Percentiles rank a stretch among this genome's conserved stretches.
Evolutionary conservation across 2,888 invertebrate species (phyloP).

Genomic region (Drosophila yooni): DNA sequence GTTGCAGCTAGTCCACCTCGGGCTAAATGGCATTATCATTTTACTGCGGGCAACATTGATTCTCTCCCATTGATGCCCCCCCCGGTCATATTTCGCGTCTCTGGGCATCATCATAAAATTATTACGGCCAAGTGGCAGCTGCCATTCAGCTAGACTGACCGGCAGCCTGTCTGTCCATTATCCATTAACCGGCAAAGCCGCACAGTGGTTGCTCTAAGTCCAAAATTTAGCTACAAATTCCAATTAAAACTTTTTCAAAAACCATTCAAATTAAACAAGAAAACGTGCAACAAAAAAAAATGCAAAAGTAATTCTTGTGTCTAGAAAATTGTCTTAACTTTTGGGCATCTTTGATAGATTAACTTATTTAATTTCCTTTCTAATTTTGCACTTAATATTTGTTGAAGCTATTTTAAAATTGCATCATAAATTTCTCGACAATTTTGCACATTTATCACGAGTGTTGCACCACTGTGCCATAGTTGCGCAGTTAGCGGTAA

Average conservation of each 20-base stretch:
- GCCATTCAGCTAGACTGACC: conserved; percentile 22
- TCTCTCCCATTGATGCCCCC: conserved; percentile 22
- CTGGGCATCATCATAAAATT: conserved; percentile 76
- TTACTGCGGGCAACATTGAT: conserved; percentile 53
- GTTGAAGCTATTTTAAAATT: neutral
- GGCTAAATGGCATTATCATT: conserved; percentile 71
- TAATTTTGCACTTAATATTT: neutral
- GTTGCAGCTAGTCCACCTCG: conserved; percentile 12
- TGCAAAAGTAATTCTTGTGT: neutral
- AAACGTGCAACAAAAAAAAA: neutral
- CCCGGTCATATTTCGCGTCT: conserved; percentile 39
- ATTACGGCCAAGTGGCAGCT: conserved; percentile 59
- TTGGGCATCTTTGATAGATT: neutral
- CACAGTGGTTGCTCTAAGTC: conserved; percentile 21
- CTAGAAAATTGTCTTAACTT: neutral
- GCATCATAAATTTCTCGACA: neutral
- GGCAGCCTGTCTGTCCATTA: conserved; percentile 13
- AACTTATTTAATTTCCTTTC: neutral
- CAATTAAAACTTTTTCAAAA: neutral
- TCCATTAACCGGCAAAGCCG: conserved; percentile 3
- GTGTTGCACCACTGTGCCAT: conserved; percentile 35
- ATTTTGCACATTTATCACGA: neutral
- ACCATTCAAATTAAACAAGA: neutral
- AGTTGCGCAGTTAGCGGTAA: conserved; percentile 62
- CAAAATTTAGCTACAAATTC: neutral